Conservation (phyloP, 2,113 vertebrate genomes). For the Albula goreensis region DNA sequence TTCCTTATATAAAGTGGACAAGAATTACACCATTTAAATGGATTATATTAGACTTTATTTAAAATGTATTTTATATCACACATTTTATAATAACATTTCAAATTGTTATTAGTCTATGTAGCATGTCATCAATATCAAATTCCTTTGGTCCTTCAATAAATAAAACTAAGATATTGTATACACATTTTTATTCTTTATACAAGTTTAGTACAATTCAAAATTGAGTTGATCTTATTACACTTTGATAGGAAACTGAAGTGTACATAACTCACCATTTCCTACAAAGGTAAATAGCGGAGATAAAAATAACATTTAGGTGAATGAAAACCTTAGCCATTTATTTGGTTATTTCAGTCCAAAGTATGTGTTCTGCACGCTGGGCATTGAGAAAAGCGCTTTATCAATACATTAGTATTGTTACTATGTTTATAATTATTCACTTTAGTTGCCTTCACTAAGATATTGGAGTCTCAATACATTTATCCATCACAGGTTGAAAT, state of each 20-base stretch:
- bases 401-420: constrained; percentile 6
- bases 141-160: constrained; percentile 89
- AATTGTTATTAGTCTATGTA: constrained; percentile 74
- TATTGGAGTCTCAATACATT: constrained; percentile 60
- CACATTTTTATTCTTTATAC: constrained; percentile 83
- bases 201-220: constrained; percentile 79
- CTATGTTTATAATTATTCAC: constrained; percentile 30
- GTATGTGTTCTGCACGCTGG: constrained; percentile 39
- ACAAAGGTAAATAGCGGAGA: constrained; percentile 40
- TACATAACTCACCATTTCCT: background rate
- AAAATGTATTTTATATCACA: constrained; percentile 76
- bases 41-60: constrained; percentile 83
- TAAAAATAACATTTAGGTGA: constrained; percentile 51
- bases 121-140: constrained; percentile 82
- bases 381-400: constrained; percentile 5
- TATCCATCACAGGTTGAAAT: constrained; percentile 31
- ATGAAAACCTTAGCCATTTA: constrained; percentile 63
- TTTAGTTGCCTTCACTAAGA: constrained; percentile 73
- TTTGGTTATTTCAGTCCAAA: constrained; percentile 71
- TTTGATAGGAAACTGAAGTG: constrained; percentile 18
- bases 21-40: constrained; percentile 71
- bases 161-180: constrained; percentile 90
- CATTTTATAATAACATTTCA: constrained; percentile 77
- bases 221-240: constrained; percentile 52
- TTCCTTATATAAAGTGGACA: constrained; percentile 57